phyloP scores from a whole-genome alignment of 2,113 vertebrate species.

The Micromys minutus region DNA sequence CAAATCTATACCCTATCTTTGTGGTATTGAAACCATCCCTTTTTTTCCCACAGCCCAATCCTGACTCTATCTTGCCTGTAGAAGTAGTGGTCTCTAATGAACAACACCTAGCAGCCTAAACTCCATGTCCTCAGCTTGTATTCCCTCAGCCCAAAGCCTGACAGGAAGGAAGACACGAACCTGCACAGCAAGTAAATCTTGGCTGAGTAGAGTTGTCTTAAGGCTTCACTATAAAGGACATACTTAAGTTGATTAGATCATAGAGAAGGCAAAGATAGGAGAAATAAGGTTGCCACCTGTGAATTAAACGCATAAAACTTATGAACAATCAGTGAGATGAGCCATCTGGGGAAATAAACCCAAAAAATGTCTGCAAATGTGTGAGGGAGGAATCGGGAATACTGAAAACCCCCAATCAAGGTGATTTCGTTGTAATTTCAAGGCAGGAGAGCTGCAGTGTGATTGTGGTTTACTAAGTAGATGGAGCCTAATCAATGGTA shows the following conservation, averaged over 20 bases:
- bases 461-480: slow-evolving; percentile 47
- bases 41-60: background rate
- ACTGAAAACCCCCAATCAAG: slow-evolving; percentile 61
- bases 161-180: background rate
- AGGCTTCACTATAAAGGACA: background rate
- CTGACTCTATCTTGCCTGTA: background rate
- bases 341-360: slow-evolving; percentile 40
- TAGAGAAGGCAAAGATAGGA: slow-evolving; percentile 14
- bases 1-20: background rate
- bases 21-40: accelerated
- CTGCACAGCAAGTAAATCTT: background rate
- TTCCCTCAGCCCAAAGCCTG: background rate
- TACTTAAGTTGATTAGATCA: slow-evolving; percentile 21
- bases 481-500: slow-evolving; percentile 55
- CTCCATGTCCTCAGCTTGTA: background rate
- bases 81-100: background rate
- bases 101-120: background rate
- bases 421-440: slow-evolving; percentile 58
- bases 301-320: slow-evolving; percentile 33
- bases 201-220: background rate
- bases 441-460: slow-evolving; percentile 13
- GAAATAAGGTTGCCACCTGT: slow-evolving; percentile 2
- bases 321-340: slow-evolving; percentile 13
- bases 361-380: slow-evolving; percentile 19
- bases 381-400: slow-evolving; percentile 20